phyloP scores from a whole-genome alignment of 2,113 vertebrate genomes.

The Vulpes vulpes region DNA sequence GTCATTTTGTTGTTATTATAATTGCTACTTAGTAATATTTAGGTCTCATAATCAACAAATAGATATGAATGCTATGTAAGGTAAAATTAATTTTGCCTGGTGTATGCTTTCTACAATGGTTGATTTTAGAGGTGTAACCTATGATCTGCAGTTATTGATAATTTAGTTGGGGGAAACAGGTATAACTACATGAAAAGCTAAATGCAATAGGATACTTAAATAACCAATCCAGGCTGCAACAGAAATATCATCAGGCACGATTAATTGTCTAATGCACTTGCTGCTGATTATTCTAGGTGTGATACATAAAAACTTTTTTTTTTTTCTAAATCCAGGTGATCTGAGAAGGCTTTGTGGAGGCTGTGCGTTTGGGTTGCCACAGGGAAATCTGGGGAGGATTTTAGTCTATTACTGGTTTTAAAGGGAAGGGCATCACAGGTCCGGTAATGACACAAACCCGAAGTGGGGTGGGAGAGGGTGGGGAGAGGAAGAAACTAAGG shows the following conservation, averaged over 20 bases:
- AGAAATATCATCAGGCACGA: background rate
- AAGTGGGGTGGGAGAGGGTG: background rate
- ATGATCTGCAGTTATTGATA: background rate
- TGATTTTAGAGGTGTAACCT: background rate
- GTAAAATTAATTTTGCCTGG: background rate
- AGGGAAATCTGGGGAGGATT: background rate
- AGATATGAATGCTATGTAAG: background rate
- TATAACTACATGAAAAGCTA: background rate
- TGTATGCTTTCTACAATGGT: background rate
- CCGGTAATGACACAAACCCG: background rate
- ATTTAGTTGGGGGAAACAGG: background rate
- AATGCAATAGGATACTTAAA: background rate
- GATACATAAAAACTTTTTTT: background rate
- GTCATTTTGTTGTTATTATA: background rate
- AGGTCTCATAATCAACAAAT: background rate
- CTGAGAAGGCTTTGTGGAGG: background rate
- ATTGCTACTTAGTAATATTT: background rate
- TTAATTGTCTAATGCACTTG: background rate
- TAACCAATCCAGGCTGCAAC: background rate
- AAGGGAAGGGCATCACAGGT: background rate
- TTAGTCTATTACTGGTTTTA: background rate
- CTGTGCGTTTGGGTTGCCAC: background rate
- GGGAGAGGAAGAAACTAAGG: background rate
- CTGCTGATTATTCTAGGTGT: background rate
- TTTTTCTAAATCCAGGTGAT: background rate